Conservation (phyloP, 2,113 vertebrate genomes). For the Thymallus thymallus region DNA sequence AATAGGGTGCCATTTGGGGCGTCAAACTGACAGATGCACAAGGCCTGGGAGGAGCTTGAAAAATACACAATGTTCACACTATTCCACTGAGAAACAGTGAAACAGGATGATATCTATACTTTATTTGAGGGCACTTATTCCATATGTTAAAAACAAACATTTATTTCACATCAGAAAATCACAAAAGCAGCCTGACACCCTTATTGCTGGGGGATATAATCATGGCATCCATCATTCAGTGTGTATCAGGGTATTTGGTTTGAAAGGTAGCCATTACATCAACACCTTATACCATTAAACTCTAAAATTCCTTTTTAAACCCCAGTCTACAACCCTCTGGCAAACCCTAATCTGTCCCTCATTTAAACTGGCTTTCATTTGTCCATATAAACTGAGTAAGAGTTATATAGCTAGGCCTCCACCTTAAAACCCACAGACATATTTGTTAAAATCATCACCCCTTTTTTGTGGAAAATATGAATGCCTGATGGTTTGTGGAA, state of each 20-base stretch:
- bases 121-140: constrained; percentile 3
- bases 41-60: constrained; percentile 3
- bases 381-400: constrained; percentile 48
- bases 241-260: constrained; percentile 38
- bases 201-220: constrained; percentile 9
- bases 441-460: constrained; percentile 61
- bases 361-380: constrained; percentile 64
- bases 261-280: constrained; percentile 58
- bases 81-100: background rate
- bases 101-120: background rate
- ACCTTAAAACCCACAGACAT: constrained; percentile 69
- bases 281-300: constrained; percentile 60
- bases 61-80: too few relatives aligned
- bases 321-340: constrained; percentile 27
- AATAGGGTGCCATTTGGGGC: too few relatives aligned
- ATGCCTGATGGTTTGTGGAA: constrained; percentile 29
- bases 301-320: constrained; percentile 60
- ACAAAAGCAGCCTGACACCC: background rate
- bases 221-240: constrained; percentile 36
- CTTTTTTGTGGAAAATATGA: constrained; percentile 67
- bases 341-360: constrained; percentile 49
- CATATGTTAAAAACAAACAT: constrained; percentile 41
- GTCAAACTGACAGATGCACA: background rate
- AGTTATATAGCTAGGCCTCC: constrained; percentile 42
- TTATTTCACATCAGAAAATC: constrained; percentile 13